These are phyloP conservation scores for Psix sp. DNA, from an alignment of 1,140 invertebrate genomes.

Conservation along the genomic window DNA sequence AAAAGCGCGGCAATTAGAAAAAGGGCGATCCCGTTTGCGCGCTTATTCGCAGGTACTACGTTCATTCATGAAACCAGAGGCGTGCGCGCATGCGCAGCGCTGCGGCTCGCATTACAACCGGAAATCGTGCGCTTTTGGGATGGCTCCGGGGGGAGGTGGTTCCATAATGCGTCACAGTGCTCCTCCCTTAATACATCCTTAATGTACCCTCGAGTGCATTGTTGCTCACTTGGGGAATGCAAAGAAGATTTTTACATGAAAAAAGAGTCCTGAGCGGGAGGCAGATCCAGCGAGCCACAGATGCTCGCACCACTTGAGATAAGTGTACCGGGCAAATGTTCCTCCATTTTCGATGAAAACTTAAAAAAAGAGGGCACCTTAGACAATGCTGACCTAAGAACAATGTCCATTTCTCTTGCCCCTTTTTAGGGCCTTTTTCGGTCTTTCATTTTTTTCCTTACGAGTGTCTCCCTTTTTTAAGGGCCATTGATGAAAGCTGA, in stretches of 20 bases:
- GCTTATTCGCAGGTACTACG: conserved; percentile 60
- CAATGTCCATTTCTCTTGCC: neutral
- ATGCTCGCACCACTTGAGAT: conserved; percentile 48
- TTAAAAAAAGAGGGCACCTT: neutral
- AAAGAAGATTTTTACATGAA: conserved; percentile 51
- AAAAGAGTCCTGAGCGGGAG: conserved; percentile 11
- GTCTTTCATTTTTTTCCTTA: neutral
- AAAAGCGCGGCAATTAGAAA: conserved; percentile 32
- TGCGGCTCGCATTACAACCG: conserved; percentile 70
- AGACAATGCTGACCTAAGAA: neutral
- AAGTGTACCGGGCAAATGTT: conserved; percentile 33
- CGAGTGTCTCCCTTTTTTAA: neutral
- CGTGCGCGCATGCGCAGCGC: conserved; percentile 30
- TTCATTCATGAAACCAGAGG: conserved; percentile 58
- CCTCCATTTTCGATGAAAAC: conserved; percentile 44
- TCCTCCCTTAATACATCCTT: conserved; percentile 68
- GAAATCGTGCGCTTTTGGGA: conserved; percentile 61
- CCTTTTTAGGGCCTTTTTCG: no score
- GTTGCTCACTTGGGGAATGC: conserved; percentile 63
- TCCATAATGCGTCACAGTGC: conserved; percentile 65
- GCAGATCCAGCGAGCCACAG: conserved; percentile 28
- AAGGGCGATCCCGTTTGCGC: conserved; percentile 44
- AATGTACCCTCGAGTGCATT: conserved; percentile 63
- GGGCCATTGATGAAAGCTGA: neutral
- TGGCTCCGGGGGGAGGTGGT: conserved; percentile 54